Conservation (phyloP, 1,140 invertebrate species). For the Drosophila yakuba region DNA sequence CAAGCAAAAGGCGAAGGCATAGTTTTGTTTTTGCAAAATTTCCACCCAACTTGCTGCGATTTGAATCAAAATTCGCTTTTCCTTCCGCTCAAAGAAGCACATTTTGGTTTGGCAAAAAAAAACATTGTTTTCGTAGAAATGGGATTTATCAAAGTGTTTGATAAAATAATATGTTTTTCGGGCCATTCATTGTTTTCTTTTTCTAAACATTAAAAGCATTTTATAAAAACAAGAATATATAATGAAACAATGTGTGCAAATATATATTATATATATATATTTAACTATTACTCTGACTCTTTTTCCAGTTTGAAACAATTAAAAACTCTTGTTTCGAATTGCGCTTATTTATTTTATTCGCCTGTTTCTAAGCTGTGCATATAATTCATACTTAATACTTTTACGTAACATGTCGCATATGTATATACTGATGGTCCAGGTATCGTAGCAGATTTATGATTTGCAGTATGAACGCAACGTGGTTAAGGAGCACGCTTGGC, state of each 20-base stretch:
- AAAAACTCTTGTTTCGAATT: neutral
- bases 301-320: neutral
- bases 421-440: neutral
- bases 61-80: slow-evolving; percentile 13
- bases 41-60: slow-evolving; percentile 13
- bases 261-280: too few species aligned
- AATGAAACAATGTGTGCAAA: too few species aligned
- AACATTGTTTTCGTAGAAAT: neutral
- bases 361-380: neutral
- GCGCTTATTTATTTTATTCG: neutral
- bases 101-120: too few species aligned
- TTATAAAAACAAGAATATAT: too few species aligned
- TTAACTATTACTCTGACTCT: too few species aligned
- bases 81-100: neutral
- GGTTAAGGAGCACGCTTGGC: slow-evolving; percentile 13
- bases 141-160: neutral
- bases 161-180: neutral
- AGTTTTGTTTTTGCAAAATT: slow-evolving; percentile 11
- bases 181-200: too few species aligned
- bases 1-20: slow-evolving; percentile 6
- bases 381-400: neutral
- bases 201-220: too few species aligned
- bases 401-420: neutral
- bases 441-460: neutral
- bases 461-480: slow-evolving; percentile 33